These are phyloP conservation scores for Pristionchus japonicus DNA, from an alignment of 2,888 invertebrate genomes.

Conservation along the genomic window DNA sequence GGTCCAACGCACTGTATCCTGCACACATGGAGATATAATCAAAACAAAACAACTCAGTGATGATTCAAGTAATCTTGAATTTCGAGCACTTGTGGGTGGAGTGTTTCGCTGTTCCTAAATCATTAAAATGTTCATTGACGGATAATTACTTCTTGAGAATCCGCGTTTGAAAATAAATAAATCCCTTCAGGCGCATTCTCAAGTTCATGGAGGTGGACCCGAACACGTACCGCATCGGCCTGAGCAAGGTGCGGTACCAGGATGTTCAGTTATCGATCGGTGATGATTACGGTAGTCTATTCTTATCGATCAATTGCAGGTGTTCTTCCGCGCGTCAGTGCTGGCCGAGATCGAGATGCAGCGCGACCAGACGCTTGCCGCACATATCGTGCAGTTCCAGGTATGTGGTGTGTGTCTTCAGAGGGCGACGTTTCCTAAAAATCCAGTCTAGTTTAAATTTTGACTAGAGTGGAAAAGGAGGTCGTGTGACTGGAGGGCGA, in stretches of 20 bases:
- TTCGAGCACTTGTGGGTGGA: neutral
- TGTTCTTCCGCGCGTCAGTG: constrained; percentile 97
- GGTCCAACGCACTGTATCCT: no score
- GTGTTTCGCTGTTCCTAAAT: neutral
- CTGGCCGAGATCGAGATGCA: constrained; percentile 95
- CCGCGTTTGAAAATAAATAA: neutral
- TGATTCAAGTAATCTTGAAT: no score
- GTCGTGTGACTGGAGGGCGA: neutral
- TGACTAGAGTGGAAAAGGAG: neutral
- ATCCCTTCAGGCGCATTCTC: constrained; percentile 79
- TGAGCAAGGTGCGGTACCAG: constrained; percentile 87
- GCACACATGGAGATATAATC: no score
- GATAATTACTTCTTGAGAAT: no score
- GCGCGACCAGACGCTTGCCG: constrained; percentile 94
- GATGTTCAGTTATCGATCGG: neutral
- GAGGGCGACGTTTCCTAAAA: constrained; percentile 3
- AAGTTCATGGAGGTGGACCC: constrained; percentile 93
- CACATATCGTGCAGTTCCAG: constrained; percentile 96
- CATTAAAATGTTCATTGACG: no score
- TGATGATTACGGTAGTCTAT: neutral
- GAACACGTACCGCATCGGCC: constrained; percentile 95
- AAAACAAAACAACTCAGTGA: no score
- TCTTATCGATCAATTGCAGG: neutral
- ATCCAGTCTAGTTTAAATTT: neutral
- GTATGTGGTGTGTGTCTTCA: constrained; percentile 18